A percentile compares a stretch with the other conserved stretches of the same genome.
Evolutionary conservation across 2,888 invertebrate genomes (phyloP).

Genomic region (Monochamus alternatus): DNA sequence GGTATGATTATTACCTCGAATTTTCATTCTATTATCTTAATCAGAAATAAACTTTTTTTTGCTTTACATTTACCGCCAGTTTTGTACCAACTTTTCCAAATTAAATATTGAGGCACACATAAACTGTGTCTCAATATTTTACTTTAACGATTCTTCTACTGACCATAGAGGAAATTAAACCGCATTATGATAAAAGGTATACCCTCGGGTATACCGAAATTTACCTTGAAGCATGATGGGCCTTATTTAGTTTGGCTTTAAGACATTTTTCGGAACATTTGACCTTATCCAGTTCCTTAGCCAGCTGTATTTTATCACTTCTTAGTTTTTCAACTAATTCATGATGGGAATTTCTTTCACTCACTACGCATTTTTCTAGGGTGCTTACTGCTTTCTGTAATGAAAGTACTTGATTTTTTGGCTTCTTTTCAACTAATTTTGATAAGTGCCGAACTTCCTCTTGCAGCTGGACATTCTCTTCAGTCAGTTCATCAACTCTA

Average conservation of each 20-base stretch:
- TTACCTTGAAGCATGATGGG: slow-evolving; percentile 44
- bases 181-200: too few species aligned
- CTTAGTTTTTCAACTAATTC: slow-evolving; percentile 69
- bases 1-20: too few species aligned
- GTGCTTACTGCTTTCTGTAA: slow-evolving; percentile 68
- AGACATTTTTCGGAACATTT: slow-evolving; percentile 61
- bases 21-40: too few species aligned
- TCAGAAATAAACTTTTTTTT: too few species aligned
- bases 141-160: too few species aligned
- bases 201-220: background rate
- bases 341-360: slow-evolving; percentile 69
- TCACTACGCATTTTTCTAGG: slow-evolving; percentile 69
- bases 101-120: too few species aligned
- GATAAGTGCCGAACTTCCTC: slow-evolving; percentile 61
- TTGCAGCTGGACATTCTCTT: slow-evolving; percentile 63
- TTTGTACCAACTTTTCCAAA: too few species aligned
- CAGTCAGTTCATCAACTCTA: slow-evolving; percentile 65
- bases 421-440: slow-evolving; percentile 54
- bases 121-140: too few species aligned
- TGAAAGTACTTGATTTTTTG: slow-evolving; percentile 54
- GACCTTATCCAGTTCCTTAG: slow-evolving; percentile 63
- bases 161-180: too few species aligned
- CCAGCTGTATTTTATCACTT: slow-evolving; percentile 67
- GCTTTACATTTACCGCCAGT: too few species aligned
- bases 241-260: slow-evolving; percentile 46